phyloP scores from a whole-genome alignment of 2,888 invertebrate species.

The Oscheius sp. region DNA sequence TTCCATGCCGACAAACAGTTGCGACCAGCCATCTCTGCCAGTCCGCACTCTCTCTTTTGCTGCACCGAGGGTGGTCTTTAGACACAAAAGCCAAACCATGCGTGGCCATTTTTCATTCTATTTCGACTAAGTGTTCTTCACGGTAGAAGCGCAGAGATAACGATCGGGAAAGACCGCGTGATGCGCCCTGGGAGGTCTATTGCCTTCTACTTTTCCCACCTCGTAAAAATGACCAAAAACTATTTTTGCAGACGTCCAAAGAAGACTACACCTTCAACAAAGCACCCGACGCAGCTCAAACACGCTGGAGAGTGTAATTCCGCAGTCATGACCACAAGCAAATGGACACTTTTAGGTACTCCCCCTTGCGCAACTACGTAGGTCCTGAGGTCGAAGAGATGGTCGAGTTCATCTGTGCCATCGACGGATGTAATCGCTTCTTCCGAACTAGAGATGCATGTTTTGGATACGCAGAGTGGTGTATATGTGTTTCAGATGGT shows the following conservation, averaged over 20 bases:
- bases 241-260: constrained; percentile 8
- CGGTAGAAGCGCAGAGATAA: constrained; percentile 10
- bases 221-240: background rate
- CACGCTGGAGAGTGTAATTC: constrained; percentile 17
- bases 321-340: background rate
- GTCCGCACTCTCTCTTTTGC: too few species aligned
- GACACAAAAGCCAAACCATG: background rate
- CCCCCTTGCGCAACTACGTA: constrained; percentile 14
- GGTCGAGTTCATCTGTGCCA: constrained; percentile 28
- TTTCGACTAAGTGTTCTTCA: background rate
- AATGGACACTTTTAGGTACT: constrained; percentile 5
- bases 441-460: constrained; percentile 17
- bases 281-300: constrained; percentile 1
- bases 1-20: constrained; percentile 3
- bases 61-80: background rate
- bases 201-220: too few species aligned
- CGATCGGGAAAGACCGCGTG: constrained; percentile 4
- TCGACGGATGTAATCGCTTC: constrained; percentile 7
- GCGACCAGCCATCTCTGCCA: background rate
- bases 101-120: background rate
- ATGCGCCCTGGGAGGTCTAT: constrained; percentile 7
- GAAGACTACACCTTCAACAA: constrained; percentile 26
- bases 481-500: constrained; percentile 4
- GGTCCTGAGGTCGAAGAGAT: constrained; percentile 15
- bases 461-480: background rate